Conservation (phyloP, 2,888 invertebrate species). For the Copidosoma aretas region DNA sequence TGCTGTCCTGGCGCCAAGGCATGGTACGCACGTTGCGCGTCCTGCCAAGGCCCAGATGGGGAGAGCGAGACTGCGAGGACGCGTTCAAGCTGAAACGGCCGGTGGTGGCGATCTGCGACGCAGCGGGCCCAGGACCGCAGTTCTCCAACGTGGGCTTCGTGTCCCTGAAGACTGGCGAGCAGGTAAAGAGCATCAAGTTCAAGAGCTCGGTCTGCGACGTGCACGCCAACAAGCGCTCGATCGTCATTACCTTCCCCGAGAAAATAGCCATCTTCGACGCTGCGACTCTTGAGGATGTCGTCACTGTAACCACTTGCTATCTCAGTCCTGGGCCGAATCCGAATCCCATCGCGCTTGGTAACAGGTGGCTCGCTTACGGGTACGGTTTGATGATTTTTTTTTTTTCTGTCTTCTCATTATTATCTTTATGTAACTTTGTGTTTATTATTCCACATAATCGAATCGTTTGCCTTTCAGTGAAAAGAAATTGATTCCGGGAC, state of each 20-base stretch:
- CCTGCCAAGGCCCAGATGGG: conserved; percentile 78
- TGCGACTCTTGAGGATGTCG: conserved; percentile 82
- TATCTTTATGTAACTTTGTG: not conserved
- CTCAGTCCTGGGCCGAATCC: conserved; percentile 80
- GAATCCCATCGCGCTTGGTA: conserved; percentile 88
- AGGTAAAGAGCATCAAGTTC: conserved; percentile 90
- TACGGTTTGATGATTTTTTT: conserved; percentile 35
- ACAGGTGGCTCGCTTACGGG: conserved; percentile 80
- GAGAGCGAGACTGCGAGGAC: conserved; percentile 69
- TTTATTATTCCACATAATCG: too few relatives aligned
- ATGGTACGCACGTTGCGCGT: conserved; percentile 82
- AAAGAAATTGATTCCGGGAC: conserved; percentile 78
- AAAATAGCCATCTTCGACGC: conserved; percentile 92
- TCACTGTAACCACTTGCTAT: conserved; percentile 89
- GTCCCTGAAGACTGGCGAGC: conserved; percentile 81
- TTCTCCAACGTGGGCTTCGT: conserved; percentile 84
- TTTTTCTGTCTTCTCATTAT: not conserved
- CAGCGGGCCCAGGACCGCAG: conserved; percentile 77
- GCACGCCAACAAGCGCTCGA: conserved; percentile 84
- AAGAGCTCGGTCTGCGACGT: conserved; percentile 89
- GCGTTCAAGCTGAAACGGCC: conserved; percentile 82
- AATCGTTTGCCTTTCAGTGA: conserved; percentile 72
- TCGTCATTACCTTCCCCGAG: conserved; percentile 88
- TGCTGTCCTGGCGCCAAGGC: conserved; percentile 93
- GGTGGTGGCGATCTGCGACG: conserved; percentile 89